These are phyloP conservation scores for Hirundichthys speculiger DNA, from an alignment of 2,113 vertebrate species.

Conservation along the genomic window DNA sequence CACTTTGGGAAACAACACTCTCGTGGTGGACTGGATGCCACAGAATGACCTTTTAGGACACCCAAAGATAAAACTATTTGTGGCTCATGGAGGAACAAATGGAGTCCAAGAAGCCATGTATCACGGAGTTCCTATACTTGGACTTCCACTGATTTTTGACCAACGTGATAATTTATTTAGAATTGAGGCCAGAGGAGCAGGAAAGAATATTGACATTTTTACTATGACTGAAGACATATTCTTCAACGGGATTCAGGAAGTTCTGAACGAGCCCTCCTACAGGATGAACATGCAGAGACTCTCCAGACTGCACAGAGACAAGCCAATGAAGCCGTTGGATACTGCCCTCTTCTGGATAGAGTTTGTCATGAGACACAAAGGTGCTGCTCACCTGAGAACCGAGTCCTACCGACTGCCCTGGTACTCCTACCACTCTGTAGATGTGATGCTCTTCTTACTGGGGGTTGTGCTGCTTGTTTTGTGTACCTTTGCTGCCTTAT, in stretches of 20 bases:
- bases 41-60: conserved; percentile 80
- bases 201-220: conserved; percentile 56
- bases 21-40: conserved; percentile 74
- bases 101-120: conserved; percentile 77
- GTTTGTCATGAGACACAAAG: conserved; percentile 80
- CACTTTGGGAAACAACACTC: conserved; percentile 75
- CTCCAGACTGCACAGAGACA: too few relatives aligned
- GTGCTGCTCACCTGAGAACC: conserved; percentile 73
- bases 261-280: conserved; percentile 75
- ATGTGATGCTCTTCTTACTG: conserved; percentile 60
- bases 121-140: conserved; percentile 72
- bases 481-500: background rate
- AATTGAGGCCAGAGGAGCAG: conserved; percentile 65
- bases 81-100: conserved; percentile 79
- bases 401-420: conserved; percentile 74
- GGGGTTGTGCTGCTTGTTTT: conserved; percentile 34
- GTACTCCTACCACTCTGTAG: conserved; percentile 74
- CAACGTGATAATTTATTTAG: conserved; percentile 68
- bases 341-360: conserved; percentile 81
- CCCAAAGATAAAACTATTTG: conserved; percentile 68
- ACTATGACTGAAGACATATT: conserved; percentile 58
- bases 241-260: conserved; percentile 58
- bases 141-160: conserved; percentile 57
- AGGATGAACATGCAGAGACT: too few relatives aligned
- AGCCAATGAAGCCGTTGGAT: conserved; percentile 68